Base-by-base conservation (phyloP, 2,888 invertebrate genomes). In the Diarsia brunnea region DNA sequence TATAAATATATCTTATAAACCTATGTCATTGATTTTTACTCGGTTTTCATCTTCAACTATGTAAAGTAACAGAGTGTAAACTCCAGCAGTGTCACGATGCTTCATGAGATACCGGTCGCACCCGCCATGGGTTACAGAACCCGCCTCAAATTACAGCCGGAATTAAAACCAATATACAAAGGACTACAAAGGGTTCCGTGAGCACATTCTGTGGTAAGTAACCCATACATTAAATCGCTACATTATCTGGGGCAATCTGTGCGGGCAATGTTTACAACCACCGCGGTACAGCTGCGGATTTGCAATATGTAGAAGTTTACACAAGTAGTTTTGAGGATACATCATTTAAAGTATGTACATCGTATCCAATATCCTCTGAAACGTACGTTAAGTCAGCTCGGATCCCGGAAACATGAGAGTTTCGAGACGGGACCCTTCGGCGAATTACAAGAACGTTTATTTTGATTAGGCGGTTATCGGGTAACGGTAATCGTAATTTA, bases 401-500 rank as follows among this genome's bases (percentile, higher is more conserved):
- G 24, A 49, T 74, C 19, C 21, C 21, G 12, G 51, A 49, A 72
- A 58, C 67, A 24, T 65, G 27, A 81, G 43, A 64, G n/a, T 31
- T 21, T 47, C 27, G 27, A 24, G 16, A 31, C 11, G 38, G 27
- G 38, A 49, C 64, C 43, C 45, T 58, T 4, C 27, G n/a, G 31
- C 27, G 38, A 69, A 51, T 64, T 55, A 55, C 31, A 49, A 38
- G 19, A 69, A 27, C 66, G 58, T 58, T 75, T 49, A 63, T 49
- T 82, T 73, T 31, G 58, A 64, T 65, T 27, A 60, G 16, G n/a
- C 27, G 51, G 68, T 60, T 49, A 66, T 75, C 68, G 51, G 65
- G 63, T 84, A 66, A 27, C 64, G 43, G 38, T 65, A 58, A 69
- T 64, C 53, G 74, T 74, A 73, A 78, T 55, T 65, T 58, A 43